These are phyloP conservation scores for Eubucco bourcierii DNA, from an alignment of 2,113 vertebrate genomes.

Conservation along the genomic window DNA sequence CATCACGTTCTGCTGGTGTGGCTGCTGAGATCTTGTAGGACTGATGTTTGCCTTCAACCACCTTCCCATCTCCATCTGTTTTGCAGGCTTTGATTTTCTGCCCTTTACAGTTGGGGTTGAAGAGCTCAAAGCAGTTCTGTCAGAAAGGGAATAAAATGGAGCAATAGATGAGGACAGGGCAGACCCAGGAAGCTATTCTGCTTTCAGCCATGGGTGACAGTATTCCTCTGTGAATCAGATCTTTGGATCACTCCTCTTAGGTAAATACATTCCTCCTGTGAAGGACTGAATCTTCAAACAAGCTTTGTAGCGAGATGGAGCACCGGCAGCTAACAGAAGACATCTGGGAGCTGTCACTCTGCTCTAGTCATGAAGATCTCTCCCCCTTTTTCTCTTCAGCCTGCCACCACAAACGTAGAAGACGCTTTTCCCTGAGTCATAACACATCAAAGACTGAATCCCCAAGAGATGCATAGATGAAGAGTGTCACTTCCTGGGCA, in stretches of 20 bases:
- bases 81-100: conserved; percentile 98
- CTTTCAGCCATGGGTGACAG: neutral
- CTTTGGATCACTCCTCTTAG: neutral
- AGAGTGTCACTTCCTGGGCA: neutral
- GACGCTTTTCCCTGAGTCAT: neutral
- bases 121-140: conserved; percentile 94
- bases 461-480: neutral
- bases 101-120: conserved; percentile 87
- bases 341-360: neutral
- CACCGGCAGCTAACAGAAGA: neutral
- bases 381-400: neutral
- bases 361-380: neutral
- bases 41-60: conserved; percentile 94
- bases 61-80: conserved; percentile 91
- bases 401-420: neutral
- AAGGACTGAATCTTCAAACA: neutral
- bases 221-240: neutral
- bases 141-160: neutral
- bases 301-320: neutral
- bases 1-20: conserved; percentile 85
- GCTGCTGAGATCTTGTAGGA: conserved; percentile 94
- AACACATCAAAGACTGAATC: neutral
- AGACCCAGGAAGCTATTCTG: neutral
- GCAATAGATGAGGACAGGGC: neutral
- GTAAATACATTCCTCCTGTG: neutral